Evolutionary conservation across 2,113 vertebrate species (phyloP).

Genomic region (Oryzias melastigma): DNA sequence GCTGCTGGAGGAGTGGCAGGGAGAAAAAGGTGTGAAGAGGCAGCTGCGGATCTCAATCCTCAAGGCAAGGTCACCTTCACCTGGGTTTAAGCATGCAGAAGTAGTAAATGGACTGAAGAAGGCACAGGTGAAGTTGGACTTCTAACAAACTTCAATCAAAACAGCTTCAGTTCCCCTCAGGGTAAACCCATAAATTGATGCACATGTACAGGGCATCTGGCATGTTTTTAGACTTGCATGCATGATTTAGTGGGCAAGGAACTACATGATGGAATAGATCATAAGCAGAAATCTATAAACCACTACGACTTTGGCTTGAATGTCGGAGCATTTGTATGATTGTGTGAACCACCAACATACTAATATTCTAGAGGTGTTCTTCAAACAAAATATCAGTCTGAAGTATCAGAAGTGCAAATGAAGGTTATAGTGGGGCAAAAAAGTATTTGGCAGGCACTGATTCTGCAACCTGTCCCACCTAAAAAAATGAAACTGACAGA

Average conservation of each 20-base stretch:
- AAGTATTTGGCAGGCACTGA: too few relatives aligned
- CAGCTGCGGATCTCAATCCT: conserved; percentile 50
- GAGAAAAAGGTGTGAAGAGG: conserved; percentile 33
- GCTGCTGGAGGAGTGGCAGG: conserved; percentile 13
- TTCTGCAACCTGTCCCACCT: too few relatives aligned
- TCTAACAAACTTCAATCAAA: conserved; percentile 61
- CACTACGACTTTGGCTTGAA: conserved; percentile 34
- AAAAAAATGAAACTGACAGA: too few relatives aligned
- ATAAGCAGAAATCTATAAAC: conserved; percentile 59
- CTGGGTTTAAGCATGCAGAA: conserved; percentile 25
- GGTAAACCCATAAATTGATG: conserved; percentile 68
- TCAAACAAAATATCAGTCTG: conserved; percentile 25
- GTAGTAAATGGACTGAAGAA: conserved; percentile 24
- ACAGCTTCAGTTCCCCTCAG: conserved; percentile 54
- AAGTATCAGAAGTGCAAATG: conserved; percentile 28
- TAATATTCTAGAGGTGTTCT: background rate
- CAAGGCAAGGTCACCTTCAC: conserved; percentile 66
- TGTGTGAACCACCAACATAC: conserved; percentile 29
- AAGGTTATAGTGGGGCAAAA: conserved; percentile 7
- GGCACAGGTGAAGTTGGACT: conserved; percentile 47
- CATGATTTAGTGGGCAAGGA: conserved; percentile 59
- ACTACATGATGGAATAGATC: conserved; percentile 58
- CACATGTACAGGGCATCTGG: conserved; percentile 44
- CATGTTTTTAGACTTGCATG: conserved; percentile 61
- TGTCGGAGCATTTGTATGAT: conserved; percentile 47